Evolutionary conservation across 2,113 vertebrate species (phyloP).

Genomic region (Mesembrinibis cayennensis): DNA sequence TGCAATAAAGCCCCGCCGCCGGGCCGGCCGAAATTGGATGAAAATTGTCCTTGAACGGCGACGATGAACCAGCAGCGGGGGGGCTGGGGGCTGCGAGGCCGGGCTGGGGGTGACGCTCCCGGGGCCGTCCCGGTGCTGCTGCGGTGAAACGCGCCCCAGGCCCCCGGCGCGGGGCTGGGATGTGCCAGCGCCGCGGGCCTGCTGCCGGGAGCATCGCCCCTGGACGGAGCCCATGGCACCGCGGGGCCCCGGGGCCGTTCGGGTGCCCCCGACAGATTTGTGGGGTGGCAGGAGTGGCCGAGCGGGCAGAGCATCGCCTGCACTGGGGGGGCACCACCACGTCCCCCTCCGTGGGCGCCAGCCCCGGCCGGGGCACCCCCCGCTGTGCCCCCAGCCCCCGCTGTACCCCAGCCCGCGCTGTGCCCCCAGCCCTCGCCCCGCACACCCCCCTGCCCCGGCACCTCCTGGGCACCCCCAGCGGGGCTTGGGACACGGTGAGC

Average conservation of each 20-base stretch:
- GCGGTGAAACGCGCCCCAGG: not conserved
- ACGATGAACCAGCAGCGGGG: not conserved
- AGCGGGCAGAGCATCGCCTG: not conserved
- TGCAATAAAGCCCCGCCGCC: not conserved
- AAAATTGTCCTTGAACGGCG: slow-evolving; percentile 38
- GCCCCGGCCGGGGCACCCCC: not conserved
- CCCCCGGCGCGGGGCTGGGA: not conserved
- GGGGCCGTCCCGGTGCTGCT: not conserved
- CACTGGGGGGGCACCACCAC: not conserved
- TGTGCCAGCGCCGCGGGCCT: not conserved
- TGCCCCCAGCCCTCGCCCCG: not conserved
- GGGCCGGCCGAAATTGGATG: not conserved
- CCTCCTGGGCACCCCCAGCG: no score
- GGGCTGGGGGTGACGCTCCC: not conserved
- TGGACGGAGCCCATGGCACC: not conserved
- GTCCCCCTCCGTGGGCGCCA: not conserved
- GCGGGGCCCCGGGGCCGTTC: no score
- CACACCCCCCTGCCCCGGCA: not conserved
- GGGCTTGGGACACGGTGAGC: not conserved
- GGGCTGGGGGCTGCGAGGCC: not conserved
- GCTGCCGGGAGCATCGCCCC: not conserved
- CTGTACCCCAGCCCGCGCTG: not conserved
- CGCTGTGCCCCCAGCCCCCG: no score
- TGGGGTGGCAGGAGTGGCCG: not conserved
- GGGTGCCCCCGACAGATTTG: not conserved